A percentile compares a stretch with the other conserved stretches of the same genome.
Evolutionary conservation across 92 coral and sea anemone genomes (phyloP).

Genomic region (Zoanthus solanderi): DNA sequence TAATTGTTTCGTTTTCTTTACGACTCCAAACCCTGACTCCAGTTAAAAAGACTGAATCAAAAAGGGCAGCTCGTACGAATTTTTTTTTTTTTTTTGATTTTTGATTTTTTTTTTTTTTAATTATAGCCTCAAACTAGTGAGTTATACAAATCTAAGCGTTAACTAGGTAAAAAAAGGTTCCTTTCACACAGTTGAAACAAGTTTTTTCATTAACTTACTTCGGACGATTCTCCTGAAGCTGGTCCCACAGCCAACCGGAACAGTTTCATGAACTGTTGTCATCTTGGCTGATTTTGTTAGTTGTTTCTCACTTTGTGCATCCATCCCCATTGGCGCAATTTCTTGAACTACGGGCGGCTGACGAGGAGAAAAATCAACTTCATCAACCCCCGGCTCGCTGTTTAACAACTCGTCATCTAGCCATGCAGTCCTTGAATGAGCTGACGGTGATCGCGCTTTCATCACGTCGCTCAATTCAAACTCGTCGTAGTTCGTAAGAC

Average conservation of each 20-base stretch:
- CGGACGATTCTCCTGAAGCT: conserved; percentile 67
- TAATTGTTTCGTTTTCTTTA: not conserved
- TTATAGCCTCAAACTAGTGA: not conserved
- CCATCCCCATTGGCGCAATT: conserved; percentile 66
- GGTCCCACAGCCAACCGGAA: conserved; percentile 60
- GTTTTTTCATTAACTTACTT: conserved; percentile 38
- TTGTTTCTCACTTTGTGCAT: conserved; percentile 59
- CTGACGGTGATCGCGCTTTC: conserved; percentile 56
- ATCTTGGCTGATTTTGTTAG: conserved; percentile 50
- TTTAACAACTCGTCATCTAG: conserved; percentile 46
- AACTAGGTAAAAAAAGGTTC: not conserved
- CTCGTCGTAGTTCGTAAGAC: conserved; percentile 38
- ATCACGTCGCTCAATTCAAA: conserved; percentile 45
- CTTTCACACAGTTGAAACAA: too few species aligned
- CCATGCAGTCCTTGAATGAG: conserved; percentile 68
- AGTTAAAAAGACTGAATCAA: not conserved
- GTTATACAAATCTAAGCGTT: not conserved
- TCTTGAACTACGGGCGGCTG: conserved; percentile 44
- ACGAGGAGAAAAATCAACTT: conserved; percentile 52
- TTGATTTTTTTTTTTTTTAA: not conserved
- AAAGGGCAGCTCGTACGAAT: not conserved
- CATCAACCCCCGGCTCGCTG: conserved; percentile 44
- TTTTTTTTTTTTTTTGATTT: not conserved
- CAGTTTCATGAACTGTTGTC: conserved; percentile 46
- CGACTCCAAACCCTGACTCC: not conserved